A percentile compares a stretch with the other conserved stretches of the same genome.
phyloP scores from a whole-genome alignment of 2,888 invertebrate species.

The Zootermopsis nevadensis region DNA sequence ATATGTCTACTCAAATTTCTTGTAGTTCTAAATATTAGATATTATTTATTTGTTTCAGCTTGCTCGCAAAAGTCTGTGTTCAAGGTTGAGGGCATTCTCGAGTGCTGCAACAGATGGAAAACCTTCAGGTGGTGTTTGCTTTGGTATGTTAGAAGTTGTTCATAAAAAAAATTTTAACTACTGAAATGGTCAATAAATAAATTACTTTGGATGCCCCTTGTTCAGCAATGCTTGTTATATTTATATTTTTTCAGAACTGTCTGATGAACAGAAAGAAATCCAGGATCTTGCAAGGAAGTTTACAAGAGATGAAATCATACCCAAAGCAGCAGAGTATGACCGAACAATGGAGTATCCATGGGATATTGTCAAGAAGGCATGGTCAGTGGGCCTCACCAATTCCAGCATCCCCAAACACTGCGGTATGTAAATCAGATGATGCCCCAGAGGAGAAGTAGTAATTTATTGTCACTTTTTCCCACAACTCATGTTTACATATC shows the following conservation, averaged over 20 bases:
- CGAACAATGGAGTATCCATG: constrained; percentile 93
- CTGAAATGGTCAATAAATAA: too few relatives aligned
- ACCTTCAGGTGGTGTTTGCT: constrained; percentile 1
- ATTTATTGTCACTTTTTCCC: too few relatives aligned
- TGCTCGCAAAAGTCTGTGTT: background rate
- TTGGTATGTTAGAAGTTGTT: background rate
- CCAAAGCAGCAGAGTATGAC: constrained; percentile 90
- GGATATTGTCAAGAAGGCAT: constrained; percentile 95
- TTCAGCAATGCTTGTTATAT: background rate
- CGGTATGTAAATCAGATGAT: constrained; percentile 65
- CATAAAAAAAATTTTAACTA: too few relatives aligned
- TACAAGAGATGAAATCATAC: constrained; percentile 90
- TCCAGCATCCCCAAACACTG: constrained; percentile 83
- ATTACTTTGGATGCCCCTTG: too few relatives aligned
- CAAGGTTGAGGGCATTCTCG: background rate
- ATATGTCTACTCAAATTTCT: too few relatives aligned
- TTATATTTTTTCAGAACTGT: constrained; percentile 65
- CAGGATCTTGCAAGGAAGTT: constrained; percentile 90
- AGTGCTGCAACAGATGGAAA: background rate
- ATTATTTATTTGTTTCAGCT: background rate
- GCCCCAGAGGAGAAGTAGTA: too few relatives aligned
- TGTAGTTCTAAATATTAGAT: too few relatives aligned
- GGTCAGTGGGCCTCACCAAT: constrained; percentile 88
- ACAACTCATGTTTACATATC: too few relatives aligned
- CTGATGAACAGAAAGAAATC: constrained; percentile 80